Percentiles rank a stretch among this genome's conserved stretches.
Evolutionary conservation across 2,113 vertebrate species (phyloP).

Genomic region (Panthera uncia): DNA sequence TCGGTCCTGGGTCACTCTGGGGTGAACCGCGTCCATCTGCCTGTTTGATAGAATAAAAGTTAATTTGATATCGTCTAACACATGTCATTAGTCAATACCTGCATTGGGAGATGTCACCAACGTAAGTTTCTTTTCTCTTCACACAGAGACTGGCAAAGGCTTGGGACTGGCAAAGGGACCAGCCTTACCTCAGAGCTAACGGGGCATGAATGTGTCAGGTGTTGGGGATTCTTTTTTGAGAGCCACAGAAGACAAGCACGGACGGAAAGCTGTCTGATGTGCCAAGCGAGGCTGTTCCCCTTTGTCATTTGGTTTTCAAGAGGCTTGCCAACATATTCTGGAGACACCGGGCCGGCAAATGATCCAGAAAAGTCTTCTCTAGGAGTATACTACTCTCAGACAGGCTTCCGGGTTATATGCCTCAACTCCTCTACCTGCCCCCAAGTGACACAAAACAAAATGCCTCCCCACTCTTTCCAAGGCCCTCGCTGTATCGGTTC

Average conservation of each 20-base stretch:
- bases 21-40: slow-evolving; percentile 74
- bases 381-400: background rate
- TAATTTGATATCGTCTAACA: slow-evolving; percentile 78
- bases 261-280: slow-evolving; percentile 48
- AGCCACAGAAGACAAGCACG: slow-evolving; percentile 50
- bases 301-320: background rate
- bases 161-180: slow-evolving; percentile 48
- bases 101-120: slow-evolving; percentile 71
- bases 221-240: slow-evolving; percentile 61
- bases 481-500: background rate
- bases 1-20: slow-evolving; percentile 68
- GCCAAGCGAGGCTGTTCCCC: background rate
- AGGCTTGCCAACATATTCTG: slow-evolving; percentile 55
- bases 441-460: background rate
- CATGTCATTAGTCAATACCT: slow-evolving; percentile 78
- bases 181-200: background rate
- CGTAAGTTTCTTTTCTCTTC: slow-evolving; percentile 65
- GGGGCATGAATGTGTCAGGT: background rate
- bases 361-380: background rate
- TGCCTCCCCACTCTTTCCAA: background rate
- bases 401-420: background rate
- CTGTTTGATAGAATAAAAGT: slow-evolving; percentile 76
- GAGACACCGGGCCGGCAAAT: slow-evolving; percentile 62
- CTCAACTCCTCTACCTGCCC: background rate
- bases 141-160: slow-evolving; percentile 70